Evolutionary conservation across 2,888 invertebrate species (phyloP), one percentile per base, ranked within the genome.

Genomic region (Macrophya alboannulata): DNA sequence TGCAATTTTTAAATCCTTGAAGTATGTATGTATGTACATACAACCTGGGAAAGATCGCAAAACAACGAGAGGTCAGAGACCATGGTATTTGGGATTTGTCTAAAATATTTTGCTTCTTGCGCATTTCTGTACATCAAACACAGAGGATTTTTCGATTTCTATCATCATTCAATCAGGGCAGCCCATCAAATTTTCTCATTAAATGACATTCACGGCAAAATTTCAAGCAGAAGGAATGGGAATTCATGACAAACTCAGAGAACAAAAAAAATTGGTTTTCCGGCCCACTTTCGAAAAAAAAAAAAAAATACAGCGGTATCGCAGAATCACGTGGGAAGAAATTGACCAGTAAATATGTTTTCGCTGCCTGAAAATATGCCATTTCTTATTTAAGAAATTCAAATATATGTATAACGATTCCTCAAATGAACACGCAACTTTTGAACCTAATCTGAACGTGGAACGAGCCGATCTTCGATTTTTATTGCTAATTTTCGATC

Each of bases 391-490:
- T 62, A 5, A 21, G 2, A 17, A 3, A 17, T n/a, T 62, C 62
- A n/a, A 62, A 31, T 31, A 31, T 31, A 62, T n/a, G 62, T 62
- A 62, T n/a, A 62, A 62, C 62, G 62, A 62, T 17, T 62, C n/a
- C 62, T 62, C 62, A n/a, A 21, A 62, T 62, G 17, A 62, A 5
- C 8, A 62, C 62, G 62, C 4, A 62, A 62, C 62, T 62, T 21
- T 17, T 62, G 62, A 62, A 10, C 10, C 62, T 62, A n/a, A 62
- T 48, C 1, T 31, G 1, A 31, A 31, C 31, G 31, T 31, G 31
- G 31, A 31, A 31, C 31, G 31, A 31, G 31, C 31, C 31, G 31
- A 31, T 31, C 31, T 31, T 31, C 31, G 31, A 31, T 31, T 31
- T 31, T 31, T 31, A 9, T 12, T 48, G 48, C 9, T 62, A 10